These are phyloP conservation scores for Microtus ochrogaster DNA, from an alignment of 2,113 vertebrate species.

Conservation along the genomic window DNA sequence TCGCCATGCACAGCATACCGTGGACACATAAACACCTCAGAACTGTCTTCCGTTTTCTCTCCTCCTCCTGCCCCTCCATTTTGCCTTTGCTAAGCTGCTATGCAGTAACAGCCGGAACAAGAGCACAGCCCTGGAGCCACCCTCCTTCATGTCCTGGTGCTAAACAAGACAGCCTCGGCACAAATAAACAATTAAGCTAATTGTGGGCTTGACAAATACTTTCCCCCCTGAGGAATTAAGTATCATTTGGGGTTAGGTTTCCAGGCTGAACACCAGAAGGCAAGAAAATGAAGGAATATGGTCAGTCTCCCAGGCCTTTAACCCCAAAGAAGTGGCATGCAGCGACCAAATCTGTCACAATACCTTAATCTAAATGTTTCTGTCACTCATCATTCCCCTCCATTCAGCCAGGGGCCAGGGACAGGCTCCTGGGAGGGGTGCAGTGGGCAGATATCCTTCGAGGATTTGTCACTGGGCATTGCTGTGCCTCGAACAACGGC, in stretches of 20 bases:
- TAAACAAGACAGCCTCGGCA: conserved; percentile 42
- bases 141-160: background rate
- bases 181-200: conserved; percentile 60
- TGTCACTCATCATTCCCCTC: background rate
- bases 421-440: rapidly evolving
- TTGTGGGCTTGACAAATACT: conserved; percentile 46
- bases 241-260: background rate
- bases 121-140: background rate
- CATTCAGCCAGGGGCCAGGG: background rate
- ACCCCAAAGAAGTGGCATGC: background rate
- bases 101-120: background rate
- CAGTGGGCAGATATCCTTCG: background rate
- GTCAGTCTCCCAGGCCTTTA: background rate
- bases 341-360: background rate
- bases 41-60: background rate
- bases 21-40: background rate
- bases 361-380: background rate
- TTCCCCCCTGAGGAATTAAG: conserved; percentile 20
- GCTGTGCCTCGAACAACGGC: background rate
- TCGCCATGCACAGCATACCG: background rate
- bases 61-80: background rate
- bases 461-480: background rate
- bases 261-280: background rate
- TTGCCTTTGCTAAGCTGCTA: too few relatives aligned
- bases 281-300: background rate